These are phyloP conservation scores for Leptodactylus fuscus DNA, from an alignment of 2,113 vertebrate species.

Conservation along the genomic window DNA sequence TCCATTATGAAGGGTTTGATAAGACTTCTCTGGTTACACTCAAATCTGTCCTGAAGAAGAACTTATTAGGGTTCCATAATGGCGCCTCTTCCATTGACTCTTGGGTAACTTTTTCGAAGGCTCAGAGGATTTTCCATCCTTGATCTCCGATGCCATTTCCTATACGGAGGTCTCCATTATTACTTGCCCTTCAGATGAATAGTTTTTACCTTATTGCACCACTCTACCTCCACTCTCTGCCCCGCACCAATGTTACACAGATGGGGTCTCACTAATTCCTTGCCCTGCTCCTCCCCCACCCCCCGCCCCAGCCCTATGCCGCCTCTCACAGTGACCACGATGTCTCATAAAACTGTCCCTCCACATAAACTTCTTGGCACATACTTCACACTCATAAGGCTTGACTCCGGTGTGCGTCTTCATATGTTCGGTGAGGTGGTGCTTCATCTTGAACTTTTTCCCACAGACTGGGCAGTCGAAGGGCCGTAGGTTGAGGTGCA, in stretches of 20 bases:
- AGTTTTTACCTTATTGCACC: not conserved
- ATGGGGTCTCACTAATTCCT: conserved; percentile 56
- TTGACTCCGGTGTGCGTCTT: conserved; percentile 93
- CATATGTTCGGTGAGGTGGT: conserved; percentile 95
- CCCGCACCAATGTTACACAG: conserved; percentile 27
- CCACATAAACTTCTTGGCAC: conserved; percentile 95
- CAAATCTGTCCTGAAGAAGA: not conserved
- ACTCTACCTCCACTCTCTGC: conserved; percentile 19
- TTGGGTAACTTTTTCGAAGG: not conserved
- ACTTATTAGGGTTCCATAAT: not conserved
- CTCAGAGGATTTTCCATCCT: not conserved
- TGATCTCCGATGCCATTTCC: not conserved
- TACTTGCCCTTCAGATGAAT: not conserved
- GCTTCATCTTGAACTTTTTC: conserved; percentile 98
- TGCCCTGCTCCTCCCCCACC: conserved; percentile 56
- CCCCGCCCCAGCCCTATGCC: conserved; percentile 67
- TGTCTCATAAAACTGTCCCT: conserved; percentile 93
- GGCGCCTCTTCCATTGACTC: not conserved
- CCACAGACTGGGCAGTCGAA: conserved; percentile 90
- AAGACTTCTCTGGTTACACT: not conserved
- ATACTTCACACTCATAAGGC: conserved; percentile 86
- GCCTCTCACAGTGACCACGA: conserved; percentile 86
- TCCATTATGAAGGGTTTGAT: not conserved
- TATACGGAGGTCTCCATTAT: too few species aligned
- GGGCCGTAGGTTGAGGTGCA: conserved; percentile 93